Evolutionary conservation across 2,888 invertebrate species (phyloP).

Genomic region (Melanostoma scalare): DNA sequence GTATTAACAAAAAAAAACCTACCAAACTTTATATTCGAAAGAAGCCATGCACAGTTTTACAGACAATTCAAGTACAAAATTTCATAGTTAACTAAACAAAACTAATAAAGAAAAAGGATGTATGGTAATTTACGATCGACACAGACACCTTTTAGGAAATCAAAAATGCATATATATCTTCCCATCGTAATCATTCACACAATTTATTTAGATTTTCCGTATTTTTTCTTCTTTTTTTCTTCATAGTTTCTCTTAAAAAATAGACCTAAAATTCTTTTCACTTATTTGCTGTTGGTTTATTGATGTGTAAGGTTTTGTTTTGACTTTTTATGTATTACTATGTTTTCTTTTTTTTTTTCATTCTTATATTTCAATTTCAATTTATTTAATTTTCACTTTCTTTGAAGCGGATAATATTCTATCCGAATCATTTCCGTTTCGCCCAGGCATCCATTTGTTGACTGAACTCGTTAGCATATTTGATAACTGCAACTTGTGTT

Average conservation of each 20-base stretch:
- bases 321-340: constrained; percentile 29
- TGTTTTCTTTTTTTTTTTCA: constrained; percentile 17
- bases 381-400: constrained; percentile 56
- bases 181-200: constrained; percentile 67
- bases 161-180: constrained; percentile 55
- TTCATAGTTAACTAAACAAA: constrained; percentile 20
- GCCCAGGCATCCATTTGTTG: constrained; percentile 90
- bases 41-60: constrained; percentile 40
- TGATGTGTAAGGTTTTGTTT: constrained; percentile 65
- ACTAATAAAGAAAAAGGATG: constrained; percentile 16
- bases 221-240: constrained; percentile 37
- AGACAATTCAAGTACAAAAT: constrained; percentile 23
- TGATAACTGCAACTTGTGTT: constrained; percentile 86
- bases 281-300: constrained; percentile 33
- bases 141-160: constrained; percentile 29
- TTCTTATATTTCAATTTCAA: constrained; percentile 51
- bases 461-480: constrained; percentile 89
- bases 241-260: constrained; percentile 65
- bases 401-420: constrained; percentile 35
- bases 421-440: constrained; percentile 85
- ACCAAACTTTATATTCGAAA: background rate
- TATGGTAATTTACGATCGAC: background rate
- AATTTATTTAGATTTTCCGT: constrained; percentile 63
- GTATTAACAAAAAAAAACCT: constrained; percentile 11
- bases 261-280: constrained; percentile 64